A percentile compares a stretch with the other conserved stretches of the same genome.
phyloP scores from a whole-genome alignment of 2,113 vertebrate species.

The Pseudopodoces humilis region DNA sequence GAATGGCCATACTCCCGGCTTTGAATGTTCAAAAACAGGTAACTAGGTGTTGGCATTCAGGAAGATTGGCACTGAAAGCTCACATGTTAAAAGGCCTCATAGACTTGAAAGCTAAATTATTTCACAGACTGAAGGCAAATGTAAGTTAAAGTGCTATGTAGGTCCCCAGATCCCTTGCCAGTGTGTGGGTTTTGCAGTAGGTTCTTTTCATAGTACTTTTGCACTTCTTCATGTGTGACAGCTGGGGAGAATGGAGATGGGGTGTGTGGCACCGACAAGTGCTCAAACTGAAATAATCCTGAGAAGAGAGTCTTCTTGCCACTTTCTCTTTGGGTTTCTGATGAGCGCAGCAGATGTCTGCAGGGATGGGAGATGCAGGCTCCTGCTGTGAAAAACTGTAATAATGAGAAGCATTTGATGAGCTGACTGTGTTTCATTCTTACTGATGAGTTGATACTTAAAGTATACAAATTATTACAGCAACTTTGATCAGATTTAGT shows the following conservation, averaged over 20 bases:
- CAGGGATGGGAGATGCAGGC: conserved; percentile 9
- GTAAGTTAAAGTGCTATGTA: background rate
- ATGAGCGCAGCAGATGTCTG: conserved; percentile 35
- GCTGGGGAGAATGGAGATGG: background rate
- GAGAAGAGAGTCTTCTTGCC: background rate
- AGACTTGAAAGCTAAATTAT: background rate
- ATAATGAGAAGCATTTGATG: conserved; percentile 42
- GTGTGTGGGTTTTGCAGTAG: background rate
- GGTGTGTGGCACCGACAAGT: background rate
- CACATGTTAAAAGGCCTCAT: background rate
- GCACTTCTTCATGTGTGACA: background rate
- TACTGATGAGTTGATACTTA: conserved; percentile 49
- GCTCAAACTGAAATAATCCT: conserved; percentile 18
- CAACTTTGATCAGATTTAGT: conserved; percentile 38
- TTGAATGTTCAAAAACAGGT: background rate
- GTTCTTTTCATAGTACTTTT: background rate
- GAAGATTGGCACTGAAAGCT: background rate
- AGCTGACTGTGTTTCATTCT: conserved; percentile 28
- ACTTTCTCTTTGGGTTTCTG: conserved; percentile 24
- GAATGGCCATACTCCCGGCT: background rate
- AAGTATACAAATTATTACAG: conserved; percentile 41
- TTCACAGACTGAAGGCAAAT: background rate
- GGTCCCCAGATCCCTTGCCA: background rate
- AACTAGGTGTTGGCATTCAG: background rate
- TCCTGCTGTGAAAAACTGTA: conserved; percentile 40